Conservation (phyloP, 2,113 vertebrate species). For the Paraplagusia blochii region DNA sequence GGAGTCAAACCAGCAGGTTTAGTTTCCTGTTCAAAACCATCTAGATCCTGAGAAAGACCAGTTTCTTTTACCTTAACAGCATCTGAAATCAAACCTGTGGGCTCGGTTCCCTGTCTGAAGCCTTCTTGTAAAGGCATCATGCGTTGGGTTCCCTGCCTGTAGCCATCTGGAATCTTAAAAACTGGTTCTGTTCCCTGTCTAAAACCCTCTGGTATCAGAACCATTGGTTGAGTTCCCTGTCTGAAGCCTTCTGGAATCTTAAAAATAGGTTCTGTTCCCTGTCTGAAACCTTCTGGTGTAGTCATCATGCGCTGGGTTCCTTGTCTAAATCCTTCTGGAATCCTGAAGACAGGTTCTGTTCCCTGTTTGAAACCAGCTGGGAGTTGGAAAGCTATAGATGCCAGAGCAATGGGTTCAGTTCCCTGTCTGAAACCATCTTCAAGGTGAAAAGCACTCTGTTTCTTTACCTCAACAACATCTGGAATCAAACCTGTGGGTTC, state of each 20-base stretch:
- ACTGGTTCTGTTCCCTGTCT: constrained; percentile 31
- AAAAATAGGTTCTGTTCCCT: constrained; percentile 35
- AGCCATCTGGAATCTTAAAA: too few species aligned
- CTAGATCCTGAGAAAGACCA: background rate
- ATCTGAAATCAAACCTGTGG: accelerated
- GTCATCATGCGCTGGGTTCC: background rate
- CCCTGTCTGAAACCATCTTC: constrained; percentile 28
- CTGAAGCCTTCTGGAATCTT: constrained; percentile 10
- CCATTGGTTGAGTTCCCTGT: background rate
- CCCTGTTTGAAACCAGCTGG: constrained; percentile 30
- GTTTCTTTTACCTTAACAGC: constrained; percentile 32
- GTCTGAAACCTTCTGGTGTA: constrained; percentile 30
- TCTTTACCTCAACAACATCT: constrained; percentile 7
- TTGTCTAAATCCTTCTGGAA: constrained; percentile 29
- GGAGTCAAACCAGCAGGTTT: background rate
- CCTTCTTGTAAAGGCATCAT: background rate
- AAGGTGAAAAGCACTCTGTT: background rate
- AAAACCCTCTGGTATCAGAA: background rate
- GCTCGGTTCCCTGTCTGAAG: constrained; percentile 23
- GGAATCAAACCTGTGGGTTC: background rate
- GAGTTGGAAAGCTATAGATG: background rate
- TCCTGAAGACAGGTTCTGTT: constrained; percentile 6
- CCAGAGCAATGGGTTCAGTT: background rate
- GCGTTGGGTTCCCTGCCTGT: background rate
- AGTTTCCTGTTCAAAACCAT: constrained; percentile 35